A percentile compares a stretch with the other conserved stretches of the same genome.
Evolutionary conservation across 2,888 invertebrate genomes (phyloP).

Genomic region (Eurytoma adleriae): DNA sequence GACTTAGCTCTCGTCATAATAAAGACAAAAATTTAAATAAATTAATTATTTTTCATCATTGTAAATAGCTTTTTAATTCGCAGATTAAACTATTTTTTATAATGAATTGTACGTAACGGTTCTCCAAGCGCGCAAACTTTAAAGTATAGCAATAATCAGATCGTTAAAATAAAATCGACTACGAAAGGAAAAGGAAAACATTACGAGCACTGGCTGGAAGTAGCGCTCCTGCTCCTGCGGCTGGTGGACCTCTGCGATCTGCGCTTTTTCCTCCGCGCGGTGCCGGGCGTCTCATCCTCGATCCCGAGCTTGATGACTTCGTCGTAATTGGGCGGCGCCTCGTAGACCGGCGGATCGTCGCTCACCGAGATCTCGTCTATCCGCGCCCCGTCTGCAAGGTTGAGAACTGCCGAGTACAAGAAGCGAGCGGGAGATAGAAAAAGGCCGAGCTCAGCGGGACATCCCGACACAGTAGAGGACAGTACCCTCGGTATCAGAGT

Average conservation of each 20-base stretch:
- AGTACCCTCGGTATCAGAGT: no score
- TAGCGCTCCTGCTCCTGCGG: constrained; percentile 63
- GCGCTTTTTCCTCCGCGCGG: constrained; percentile 65
- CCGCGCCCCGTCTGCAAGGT: constrained; percentile 76
- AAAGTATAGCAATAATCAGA: no score
- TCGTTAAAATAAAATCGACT: not conserved
- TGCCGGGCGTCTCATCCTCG: constrained; percentile 71
- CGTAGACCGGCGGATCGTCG: constrained; percentile 84
- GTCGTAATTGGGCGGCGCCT: constrained; percentile 85
- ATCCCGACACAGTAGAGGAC: not conserved
- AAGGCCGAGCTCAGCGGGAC: constrained; percentile 18
- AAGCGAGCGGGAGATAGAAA: constrained; percentile 11
- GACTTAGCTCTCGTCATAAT: no score
- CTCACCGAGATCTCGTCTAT: constrained; percentile 78
- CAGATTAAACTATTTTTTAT: no score
- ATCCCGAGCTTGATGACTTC: constrained; percentile 81
- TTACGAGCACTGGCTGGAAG: constrained; percentile 67
- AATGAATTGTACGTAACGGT: no score
- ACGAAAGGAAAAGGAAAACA: no score
- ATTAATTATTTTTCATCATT: no score
- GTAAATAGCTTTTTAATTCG: no score
- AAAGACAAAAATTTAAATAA: no score
- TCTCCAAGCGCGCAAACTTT: no score
- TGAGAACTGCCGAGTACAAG: constrained; percentile 66
- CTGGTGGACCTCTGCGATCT: constrained; percentile 60